A percentile compares a stretch with the other conserved stretches of the same genome.
Evolutionary conservation across 2,113 vertebrate species (phyloP).

Genomic region (Archilochus colubris): DNA sequence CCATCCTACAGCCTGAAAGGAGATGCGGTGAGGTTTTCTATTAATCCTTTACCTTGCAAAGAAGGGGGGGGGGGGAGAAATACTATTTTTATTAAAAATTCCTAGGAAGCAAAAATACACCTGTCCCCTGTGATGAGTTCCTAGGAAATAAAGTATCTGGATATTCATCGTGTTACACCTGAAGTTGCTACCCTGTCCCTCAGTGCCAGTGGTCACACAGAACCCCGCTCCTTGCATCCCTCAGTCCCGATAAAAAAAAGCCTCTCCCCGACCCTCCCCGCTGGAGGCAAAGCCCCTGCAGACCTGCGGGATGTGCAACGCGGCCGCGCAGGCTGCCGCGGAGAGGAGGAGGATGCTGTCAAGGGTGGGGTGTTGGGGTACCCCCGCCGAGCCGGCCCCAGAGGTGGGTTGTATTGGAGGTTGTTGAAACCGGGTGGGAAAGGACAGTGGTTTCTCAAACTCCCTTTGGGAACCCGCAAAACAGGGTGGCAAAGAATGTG

Average conservation of each 20-base stretch:
- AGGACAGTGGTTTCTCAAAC: background rate
- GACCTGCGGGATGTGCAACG: background rate
- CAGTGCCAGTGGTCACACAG: background rate
- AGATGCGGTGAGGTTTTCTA: background rate
- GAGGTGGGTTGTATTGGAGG: background rate
- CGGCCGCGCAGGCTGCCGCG: background rate
- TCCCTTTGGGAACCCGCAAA: background rate
- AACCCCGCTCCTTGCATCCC: background rate
- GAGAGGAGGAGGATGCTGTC: background rate
- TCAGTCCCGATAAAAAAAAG: background rate
- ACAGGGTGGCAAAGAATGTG: background rate
- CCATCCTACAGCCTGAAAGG: background rate
- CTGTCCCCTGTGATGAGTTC: background rate
- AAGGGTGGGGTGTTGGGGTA: background rate
- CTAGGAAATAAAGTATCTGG: background rate
- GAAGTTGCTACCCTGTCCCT: background rate
- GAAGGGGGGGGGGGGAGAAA: background rate
- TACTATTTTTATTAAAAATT: background rate
- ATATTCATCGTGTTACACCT: conserved; percentile 10
- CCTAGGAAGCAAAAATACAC: background rate
- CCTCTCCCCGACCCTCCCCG: background rate
- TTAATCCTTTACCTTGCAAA: background rate
- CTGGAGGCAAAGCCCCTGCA: background rate
- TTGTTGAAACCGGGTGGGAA: background rate
- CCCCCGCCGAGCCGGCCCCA: background rate